Conservation (phyloP, 2,888 invertebrate species). For the Amphipoea lucens region DNA sequence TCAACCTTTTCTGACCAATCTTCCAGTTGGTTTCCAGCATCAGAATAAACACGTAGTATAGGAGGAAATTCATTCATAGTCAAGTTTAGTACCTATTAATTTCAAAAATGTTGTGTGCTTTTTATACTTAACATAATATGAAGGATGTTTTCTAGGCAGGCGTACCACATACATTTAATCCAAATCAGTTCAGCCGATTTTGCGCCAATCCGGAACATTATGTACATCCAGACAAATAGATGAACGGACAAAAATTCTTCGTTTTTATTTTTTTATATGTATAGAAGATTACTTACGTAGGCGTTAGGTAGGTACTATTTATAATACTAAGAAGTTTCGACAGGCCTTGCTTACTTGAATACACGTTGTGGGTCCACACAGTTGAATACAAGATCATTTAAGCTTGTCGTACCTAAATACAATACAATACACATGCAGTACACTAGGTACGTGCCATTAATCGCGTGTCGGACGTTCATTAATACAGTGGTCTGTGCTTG, state of each 20-base stretch:
- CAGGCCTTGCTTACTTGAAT: neutral
- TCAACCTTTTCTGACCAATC: neutral
- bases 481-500: slow-evolving; percentile 51
- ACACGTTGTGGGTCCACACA: neutral
- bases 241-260: neutral
- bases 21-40: neutral
- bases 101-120: neutral
- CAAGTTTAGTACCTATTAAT: neutral
- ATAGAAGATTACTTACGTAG: neutral
- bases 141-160: too few species aligned
- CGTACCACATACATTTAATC: too few species aligned
- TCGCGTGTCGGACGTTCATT: slow-evolving; percentile 55
- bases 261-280: neutral
- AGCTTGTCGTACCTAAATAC: slow-evolving; percentile 22
- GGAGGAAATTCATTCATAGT: neutral
- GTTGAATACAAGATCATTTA: slow-evolving; percentile 12
- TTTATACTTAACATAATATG: too few species aligned
- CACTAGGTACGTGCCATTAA: slow-evolving; percentile 42
- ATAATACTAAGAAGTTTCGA: neutral
- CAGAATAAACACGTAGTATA: neutral
- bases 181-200: neutral
- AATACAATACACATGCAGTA: slow-evolving; percentile 20
- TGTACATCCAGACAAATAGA: neutral
- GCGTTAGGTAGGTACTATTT: neutral
- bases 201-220: neutral